Base-by-base conservation (phyloP, 64 coral and sea anemone genomes). In the Exaiptasia diaphana region DNA sequence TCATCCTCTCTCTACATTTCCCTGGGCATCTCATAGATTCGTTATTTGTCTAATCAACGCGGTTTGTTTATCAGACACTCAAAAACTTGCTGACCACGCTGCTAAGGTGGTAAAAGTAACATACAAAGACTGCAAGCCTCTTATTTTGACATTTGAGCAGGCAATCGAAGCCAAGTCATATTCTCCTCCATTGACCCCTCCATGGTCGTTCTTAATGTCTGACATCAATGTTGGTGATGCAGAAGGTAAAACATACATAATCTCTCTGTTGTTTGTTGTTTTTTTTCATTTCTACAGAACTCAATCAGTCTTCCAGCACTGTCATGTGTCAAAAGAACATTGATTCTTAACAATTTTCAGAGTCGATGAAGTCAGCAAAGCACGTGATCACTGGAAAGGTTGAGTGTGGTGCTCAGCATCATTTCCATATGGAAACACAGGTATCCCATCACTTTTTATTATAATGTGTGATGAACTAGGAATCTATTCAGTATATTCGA, bases 81-180 rank as follows among this genome's bases (percentile, higher is more conserved):
- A 90, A 74, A 39, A 23, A 4, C 67, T 77, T 50, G 92, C 92
- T 31, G 92, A 96, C 50, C 75, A 84, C 14, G 92, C 92, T 15
- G 86, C 67, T 22, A 80, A 67, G 40, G 45, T 60, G 13, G 92
- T 96, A 30, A 82, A 67, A 59, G 76, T 96, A 4, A 90, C 92
- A 8, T 96, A 96, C 81, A 90, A 84, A 68, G 92, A 96, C n/a
- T 59, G 52, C 11, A 74, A 90, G 68, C 67, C 81, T 36, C 86
- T 53, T 1, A 85, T 90, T 10, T 63, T 96, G 2, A 75, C 44
- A 25, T 84, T 85, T 42, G 46, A 85, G 22, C 86, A 96, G 37
- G 92, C 92, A 6, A 85, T 96, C 17, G 82, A 76, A 30, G 92
- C 92, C 15, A 53, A 64, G 38, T 89, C 86, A 6, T 96, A 90